A percentile compares a stretch with the other conserved stretches of the same genome.
Evolutionary conservation across 2,888 invertebrate species (phyloP).

Genomic region (Lochmaea capreae): DNA sequence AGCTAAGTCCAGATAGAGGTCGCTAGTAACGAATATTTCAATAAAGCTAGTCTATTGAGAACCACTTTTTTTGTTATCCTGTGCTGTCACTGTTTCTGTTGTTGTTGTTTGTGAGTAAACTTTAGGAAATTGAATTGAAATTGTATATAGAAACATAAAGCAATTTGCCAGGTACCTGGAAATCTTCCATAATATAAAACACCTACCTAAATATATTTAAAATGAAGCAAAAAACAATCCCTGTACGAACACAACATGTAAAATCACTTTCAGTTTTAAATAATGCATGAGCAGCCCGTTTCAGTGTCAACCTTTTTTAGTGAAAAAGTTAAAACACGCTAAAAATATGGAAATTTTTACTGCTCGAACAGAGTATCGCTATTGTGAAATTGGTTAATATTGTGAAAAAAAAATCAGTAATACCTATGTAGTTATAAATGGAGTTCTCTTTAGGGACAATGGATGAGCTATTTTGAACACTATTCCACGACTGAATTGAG

Average conservation of each 20-base stretch:
- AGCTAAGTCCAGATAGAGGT: no score
- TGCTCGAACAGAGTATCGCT: background rate
- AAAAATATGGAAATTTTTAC: background rate
- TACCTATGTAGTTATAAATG: background rate
- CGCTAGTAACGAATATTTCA: no score
- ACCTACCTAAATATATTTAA: background rate
- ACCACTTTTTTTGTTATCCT: no score
- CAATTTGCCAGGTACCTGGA: background rate
- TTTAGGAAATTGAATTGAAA: background rate
- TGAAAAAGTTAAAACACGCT: conserved; percentile 6
- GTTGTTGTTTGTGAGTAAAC: background rate
- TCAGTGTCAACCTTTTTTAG: conserved; percentile 6
- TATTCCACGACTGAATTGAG: no score
- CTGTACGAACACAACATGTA: conserved; percentile 4
- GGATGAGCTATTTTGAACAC: no score
- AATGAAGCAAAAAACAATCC: background rate
- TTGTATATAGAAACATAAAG: background rate
- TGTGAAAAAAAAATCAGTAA: background rate
- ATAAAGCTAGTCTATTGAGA: no score
- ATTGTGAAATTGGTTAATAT: background rate
- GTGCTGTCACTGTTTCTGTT: background rate
- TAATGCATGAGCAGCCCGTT: conserved; percentile 16
- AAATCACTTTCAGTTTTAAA: conserved; percentile 16
- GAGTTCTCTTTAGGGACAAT: no score
- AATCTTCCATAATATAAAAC: background rate